Evolutionary conservation across 2,888 invertebrate species (phyloP), one percentile per base, ranked within the genome.

Genomic region (Agriopis leucophaearia): DNA sequence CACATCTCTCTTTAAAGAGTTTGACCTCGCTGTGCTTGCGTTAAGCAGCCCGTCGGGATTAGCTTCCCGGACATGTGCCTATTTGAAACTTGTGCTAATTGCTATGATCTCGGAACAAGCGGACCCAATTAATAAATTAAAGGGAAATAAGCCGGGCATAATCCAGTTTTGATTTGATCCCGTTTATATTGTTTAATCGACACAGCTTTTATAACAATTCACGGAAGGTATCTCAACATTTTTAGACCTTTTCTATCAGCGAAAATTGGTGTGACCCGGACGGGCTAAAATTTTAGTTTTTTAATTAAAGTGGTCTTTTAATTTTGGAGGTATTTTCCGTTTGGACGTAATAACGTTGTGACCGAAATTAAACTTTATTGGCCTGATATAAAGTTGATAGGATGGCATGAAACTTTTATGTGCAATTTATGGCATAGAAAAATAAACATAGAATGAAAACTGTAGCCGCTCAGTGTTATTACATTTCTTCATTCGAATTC

Each of bases 11-110:
- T 35, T 48, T 16, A 35, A 40, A 42, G 59, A 61, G 50, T 50
- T 42, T 12, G 61, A 18, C 13, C 66, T 52, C 66, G 45, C n/a
- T n/a, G 35, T 40, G 36, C 52, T 48, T 45, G 58, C 16, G 50
- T 42, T 62, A 63, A 57, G 47, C 51, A 52, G 67, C 9, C 52
- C 52, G 12, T 27, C 42, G 58, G 51, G 48, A 44, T 59, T 63
- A 48, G 54, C 68, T 60, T 51, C 56, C 57, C 68, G 59, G 50
- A 50, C 63, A 51, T 56, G 57, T 0, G 1, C 9, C 8, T 64
- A 60, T 60, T 60, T 35, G 54, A 44, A 56, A 55, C 58, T 63
- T 55, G 44, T 64, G 60, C 59, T 68, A 68, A 64, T 64, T 68
- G 64, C 59, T 48, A n/a, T n/a, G 56, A 68, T 60, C 56, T 60